Conservation (phyloP, 1,140 invertebrate species). For the Drosophila hydei region DNA sequence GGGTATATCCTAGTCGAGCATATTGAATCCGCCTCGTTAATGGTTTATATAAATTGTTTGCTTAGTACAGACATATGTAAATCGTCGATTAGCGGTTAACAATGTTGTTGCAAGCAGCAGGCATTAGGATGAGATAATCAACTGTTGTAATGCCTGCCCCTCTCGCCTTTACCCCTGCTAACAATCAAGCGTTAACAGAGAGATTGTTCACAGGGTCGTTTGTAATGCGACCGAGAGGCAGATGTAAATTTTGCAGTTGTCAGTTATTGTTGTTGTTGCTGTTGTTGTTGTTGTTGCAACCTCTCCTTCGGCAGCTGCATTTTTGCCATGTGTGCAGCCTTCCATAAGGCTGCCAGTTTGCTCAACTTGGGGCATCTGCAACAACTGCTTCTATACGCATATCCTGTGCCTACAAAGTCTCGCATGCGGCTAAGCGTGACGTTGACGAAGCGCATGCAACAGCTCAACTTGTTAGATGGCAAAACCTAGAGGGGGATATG, state of each 20-base stretch:
- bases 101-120: conserved; percentile 5
- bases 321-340: conserved; percentile 30
- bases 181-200: conserved; percentile 49
- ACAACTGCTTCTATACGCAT: conserved; percentile 32
- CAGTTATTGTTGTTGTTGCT: conserved; percentile 12
- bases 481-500: conserved; percentile 1
- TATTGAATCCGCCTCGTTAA: background rate
- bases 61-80: conserved; percentile 21
- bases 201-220: conserved; percentile 39
- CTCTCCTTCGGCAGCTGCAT: background rate
- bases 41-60: background rate
- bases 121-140: background rate
- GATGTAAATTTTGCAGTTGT: conserved; percentile 26
- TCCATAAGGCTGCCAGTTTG: background rate
- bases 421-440: conserved; percentile 76
- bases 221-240: conserved; percentile 14
- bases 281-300: conserved; percentile 12
- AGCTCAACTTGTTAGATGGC: conserved; percentile 66
- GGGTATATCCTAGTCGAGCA: background rate
- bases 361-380: background rate
- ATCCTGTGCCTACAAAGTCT: conserved; percentile 66
- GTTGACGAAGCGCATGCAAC: conserved; percentile 78
- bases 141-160: background rate
- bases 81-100: conserved; percentile 23
- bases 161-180: background rate